These are phyloP conservation scores for Cygnus olor DNA, from an alignment of 2,797 vertebrate genomes.

Conservation along the genomic window DNA sequence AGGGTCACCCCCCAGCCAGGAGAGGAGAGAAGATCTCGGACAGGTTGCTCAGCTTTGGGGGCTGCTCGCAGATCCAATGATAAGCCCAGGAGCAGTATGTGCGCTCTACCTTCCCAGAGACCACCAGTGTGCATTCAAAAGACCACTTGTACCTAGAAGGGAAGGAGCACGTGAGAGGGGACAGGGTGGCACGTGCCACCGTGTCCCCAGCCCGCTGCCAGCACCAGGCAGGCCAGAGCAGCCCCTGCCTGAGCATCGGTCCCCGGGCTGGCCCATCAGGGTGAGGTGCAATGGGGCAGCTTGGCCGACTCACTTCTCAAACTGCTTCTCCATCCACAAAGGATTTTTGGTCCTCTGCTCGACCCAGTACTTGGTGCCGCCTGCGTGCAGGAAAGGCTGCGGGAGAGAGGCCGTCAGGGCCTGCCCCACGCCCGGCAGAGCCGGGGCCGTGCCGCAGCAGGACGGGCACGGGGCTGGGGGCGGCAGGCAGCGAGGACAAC, in stretches of 20 bases:
- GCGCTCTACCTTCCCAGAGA: fast-evolving
- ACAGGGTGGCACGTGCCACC: background rate
- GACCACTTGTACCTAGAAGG: background rate
- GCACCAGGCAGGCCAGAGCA: no score
- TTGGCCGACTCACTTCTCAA: background rate
- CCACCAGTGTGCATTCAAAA: fast-evolving
- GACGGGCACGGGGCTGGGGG: background rate
- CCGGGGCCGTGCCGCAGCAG: background rate
- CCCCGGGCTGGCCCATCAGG: background rate
- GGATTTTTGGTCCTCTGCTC: no score
- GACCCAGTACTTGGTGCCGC: background rate
- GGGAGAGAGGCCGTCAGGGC: background rate
- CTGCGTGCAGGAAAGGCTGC: background rate
- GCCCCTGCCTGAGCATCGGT: no score
- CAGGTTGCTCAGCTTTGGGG: background rate
- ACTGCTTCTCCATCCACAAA: no score
- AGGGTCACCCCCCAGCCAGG: background rate
- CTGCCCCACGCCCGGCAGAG: background rate
- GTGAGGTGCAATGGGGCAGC: no score
- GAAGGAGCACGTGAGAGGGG: background rate
- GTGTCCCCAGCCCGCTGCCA: background rate
- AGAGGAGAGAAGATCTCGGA: background rate
- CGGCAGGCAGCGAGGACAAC: background rate
- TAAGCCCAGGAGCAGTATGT: fast-evolving
- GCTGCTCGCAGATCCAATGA: background rate